Conservation (phyloP, 1,140 invertebrate species). For the Sitobion miscanthi region DNA sequence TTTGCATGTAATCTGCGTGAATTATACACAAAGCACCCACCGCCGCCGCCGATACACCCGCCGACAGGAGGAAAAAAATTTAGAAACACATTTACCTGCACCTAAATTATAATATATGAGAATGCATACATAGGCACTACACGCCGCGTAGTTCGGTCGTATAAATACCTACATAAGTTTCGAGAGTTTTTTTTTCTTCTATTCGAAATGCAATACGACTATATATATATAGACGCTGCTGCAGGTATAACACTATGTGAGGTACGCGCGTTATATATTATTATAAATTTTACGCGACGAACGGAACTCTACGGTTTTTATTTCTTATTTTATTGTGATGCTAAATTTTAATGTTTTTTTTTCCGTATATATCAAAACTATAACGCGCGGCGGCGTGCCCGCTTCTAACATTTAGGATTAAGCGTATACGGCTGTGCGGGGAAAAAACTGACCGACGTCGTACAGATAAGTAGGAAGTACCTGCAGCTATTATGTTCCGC, state of each 20-base stretch:
- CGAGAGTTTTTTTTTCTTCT: neutral
- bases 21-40: neutral
- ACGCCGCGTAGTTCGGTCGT: neutral
- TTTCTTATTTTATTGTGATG: slow-evolving; percentile 12
- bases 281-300: neutral
- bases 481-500: neutral
- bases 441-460: neutral
- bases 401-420: neutral
- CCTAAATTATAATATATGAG: neutral
- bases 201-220: neutral
- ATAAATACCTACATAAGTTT: neutral
- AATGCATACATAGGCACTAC: too few relatives aligned
- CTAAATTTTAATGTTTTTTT: slow-evolving; percentile 6
- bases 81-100: neutral
- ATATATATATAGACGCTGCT: too few relatives aligned
- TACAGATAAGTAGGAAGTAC: neutral
- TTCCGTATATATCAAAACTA: neutral
- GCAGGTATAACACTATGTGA: neutral
- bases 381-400: neutral
- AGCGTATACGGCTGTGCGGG: neutral
- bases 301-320: neutral
- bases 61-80: neutral
- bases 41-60: neutral
- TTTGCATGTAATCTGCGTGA: slow-evolving; percentile 23
- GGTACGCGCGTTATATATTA: too few relatives aligned